phyloP scores from a whole-genome alignment of 30 jellyfish, hydroid and myxozoan genomes.

The Pseudorhiza aurosa region DNA sequence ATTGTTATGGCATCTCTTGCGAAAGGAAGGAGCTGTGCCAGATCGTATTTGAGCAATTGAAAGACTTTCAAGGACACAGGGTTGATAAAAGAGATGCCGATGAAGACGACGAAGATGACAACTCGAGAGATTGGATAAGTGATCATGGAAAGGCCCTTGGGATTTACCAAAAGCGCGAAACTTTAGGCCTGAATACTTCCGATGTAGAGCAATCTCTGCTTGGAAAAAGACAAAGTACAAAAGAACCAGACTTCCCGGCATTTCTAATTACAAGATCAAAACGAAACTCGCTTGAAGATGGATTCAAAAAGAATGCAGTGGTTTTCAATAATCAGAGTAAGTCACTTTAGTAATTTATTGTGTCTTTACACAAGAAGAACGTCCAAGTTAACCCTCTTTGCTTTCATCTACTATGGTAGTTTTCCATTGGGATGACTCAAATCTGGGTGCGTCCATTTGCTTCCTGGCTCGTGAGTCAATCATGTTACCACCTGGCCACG shows the following conservation, averaged over 20 bases:
- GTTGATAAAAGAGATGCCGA: constrained; percentile 79
- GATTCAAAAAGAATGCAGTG: constrained; percentile 1
- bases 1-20: constrained; percentile 82
- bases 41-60: constrained; percentile 71
- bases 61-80: constrained; percentile 81
- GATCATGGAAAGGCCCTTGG: constrained; percentile 53
- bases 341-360: too few species aligned
- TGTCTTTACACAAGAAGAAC: too few species aligned
- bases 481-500: too few species aligned
- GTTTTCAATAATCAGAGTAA: not conserved
- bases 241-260: constrained; percentile 13
- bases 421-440: too few species aligned
- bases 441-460: too few species aligned
- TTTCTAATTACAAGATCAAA: constrained; percentile 13
- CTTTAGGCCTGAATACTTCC: not conserved
- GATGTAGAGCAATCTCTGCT: not conserved
- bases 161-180: constrained; percentile 31
- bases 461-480: too few species aligned
- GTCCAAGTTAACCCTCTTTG: too few species aligned
- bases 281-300: not conserved
- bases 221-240: not conserved
- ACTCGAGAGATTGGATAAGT: constrained; percentile 16
- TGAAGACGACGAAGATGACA: constrained; percentile 49
- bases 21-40: constrained; percentile 73
- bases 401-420: too few species aligned